These are phyloP conservation scores for Petroica traversi DNA, from an alignment of 2,113 vertebrate genomes.

Conservation along the genomic window DNA sequence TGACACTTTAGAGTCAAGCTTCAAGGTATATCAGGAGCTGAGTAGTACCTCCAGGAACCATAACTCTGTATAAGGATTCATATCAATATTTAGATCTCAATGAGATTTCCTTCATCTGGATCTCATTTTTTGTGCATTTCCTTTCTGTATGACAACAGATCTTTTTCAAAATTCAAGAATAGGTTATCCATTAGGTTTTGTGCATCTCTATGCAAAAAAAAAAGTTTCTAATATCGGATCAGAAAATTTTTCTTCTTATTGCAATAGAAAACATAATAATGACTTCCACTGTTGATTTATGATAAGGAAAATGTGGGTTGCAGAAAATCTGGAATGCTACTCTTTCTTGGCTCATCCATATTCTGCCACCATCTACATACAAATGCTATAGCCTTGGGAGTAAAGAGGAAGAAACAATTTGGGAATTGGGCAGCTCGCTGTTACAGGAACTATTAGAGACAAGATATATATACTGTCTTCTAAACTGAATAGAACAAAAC, in stretches of 20 bases:
- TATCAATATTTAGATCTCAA: background rate
- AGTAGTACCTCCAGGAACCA: background rate
- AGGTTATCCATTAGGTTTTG: background rate
- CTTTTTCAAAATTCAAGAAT: background rate
- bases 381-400: background rate
- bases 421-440: background rate
- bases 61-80: background rate
- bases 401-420: background rate
- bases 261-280: background rate
- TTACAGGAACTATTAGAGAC: background rate
- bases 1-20: background rate
- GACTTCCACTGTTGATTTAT: background rate
- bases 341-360: background rate
- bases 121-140: background rate
- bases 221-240: background rate
- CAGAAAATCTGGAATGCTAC: conserved; percentile 10
- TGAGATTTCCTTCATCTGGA: background rate
- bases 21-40: background rate
- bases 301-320: background rate
- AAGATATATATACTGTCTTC: background rate
- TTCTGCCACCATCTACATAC: background rate
- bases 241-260: background rate
- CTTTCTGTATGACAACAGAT: background rate
- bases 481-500: background rate
- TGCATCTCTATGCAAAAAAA: background rate